These are phyloP conservation scores for Vombatus ursinus DNA, from an alignment of 2,113 vertebrate genomes.

Conservation along the genomic window DNA sequence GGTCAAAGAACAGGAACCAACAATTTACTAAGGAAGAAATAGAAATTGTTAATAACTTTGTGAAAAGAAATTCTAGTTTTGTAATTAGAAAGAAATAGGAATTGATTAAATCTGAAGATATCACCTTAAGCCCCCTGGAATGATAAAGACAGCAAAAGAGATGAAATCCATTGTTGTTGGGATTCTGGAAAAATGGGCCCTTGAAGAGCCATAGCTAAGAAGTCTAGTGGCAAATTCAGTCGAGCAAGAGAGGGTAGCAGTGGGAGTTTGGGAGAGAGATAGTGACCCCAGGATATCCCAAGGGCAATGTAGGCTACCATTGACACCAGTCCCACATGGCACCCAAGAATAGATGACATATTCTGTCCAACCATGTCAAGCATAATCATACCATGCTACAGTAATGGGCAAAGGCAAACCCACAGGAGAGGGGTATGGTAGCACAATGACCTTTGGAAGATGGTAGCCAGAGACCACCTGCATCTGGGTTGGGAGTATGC, in stretches of 20 bases:
- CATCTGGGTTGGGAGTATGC: neutral
- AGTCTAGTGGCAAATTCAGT: neutral
- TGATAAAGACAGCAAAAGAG: neutral
- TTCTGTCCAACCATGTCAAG: neutral
- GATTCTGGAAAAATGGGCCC: neutral
- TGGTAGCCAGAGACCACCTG: neutral
- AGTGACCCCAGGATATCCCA: neutral
- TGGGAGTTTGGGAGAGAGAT: neutral
- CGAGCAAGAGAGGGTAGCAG: neutral
- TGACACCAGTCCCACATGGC: neutral
- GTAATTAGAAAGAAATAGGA: neutral
- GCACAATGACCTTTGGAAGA: neutral
- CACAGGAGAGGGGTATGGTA: neutral
- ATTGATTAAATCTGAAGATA: neutral
- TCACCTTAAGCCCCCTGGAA: neutral
- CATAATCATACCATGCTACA: neutral
- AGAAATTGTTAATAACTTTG: neutral
- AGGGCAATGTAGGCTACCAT: neutral
- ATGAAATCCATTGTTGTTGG: neutral
- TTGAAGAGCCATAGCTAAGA: neutral
- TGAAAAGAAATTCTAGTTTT: neutral
- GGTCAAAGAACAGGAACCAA: neutral
- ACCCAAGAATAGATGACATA: neutral
- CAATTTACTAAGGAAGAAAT: neutral
- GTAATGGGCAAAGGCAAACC: neutral